phyloP scores from a whole-genome alignment of 2,888 invertebrate species.

The Ecliptopera silaceata region DNA sequence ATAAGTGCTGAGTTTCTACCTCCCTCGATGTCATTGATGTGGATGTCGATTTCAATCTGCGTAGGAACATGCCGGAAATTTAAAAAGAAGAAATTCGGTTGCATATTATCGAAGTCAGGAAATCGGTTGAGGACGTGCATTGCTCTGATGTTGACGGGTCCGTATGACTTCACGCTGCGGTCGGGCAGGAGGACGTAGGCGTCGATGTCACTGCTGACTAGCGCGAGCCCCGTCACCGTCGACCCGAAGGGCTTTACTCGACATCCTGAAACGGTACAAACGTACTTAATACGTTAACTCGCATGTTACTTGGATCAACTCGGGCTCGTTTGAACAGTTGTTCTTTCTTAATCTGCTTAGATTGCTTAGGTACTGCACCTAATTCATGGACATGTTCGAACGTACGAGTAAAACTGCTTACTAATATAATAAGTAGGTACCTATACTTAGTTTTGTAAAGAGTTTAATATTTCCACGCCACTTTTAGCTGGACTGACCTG shows the following conservation, averaged over 20 bases:
- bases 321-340: no score
- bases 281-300: background rate
- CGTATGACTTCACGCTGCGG: background rate
- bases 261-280: slow-evolving; percentile 17
- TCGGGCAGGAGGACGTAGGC: slow-evolving; percentile 2
- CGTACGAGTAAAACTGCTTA: no score
- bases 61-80: background rate
- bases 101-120: slow-evolving; percentile 1
- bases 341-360: no score
- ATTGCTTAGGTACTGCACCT: no score
- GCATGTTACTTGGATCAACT: no score
- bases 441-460: background rate
- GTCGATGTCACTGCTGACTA: slow-evolving; percentile 20
- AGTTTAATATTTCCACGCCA: background rate
- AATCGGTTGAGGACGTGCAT: background rate
- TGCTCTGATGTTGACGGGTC: background rate
- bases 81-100: background rate
- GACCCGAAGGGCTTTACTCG: slow-evolving; percentile 14
- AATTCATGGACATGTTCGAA: no score
- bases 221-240: slow-evolving; percentile 13
- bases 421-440: background rate
- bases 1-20: slow-evolving; percentile 27
- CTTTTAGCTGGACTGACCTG: slow-evolving; percentile 1
- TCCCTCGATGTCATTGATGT: slow-evolving; percentile 7
- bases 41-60: slow-evolving; percentile 1